These are phyloP conservation scores for Pomatorhinus ruficollis DNA, from an alignment of 2,113 vertebrate species.

Conservation along the genomic window DNA sequence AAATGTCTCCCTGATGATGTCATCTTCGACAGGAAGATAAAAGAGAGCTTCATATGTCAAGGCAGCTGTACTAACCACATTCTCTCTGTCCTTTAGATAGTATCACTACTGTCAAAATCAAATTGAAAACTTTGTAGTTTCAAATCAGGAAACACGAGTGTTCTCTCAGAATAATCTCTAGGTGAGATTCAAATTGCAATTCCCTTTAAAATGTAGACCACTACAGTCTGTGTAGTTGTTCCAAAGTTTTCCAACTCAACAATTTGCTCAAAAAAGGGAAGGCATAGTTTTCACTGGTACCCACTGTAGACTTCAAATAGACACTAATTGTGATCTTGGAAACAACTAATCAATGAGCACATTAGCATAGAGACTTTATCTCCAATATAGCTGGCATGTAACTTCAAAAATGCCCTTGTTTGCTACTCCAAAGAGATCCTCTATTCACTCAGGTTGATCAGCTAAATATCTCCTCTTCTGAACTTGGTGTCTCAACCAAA, in stretches of 20 bases:
- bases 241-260: not conserved
- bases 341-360: slow-evolving; percentile 32
- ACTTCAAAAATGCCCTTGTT: not conserved
- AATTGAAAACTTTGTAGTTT: not conserved
- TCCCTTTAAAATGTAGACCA: not conserved
- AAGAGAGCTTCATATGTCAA: not conserved
- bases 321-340: slow-evolving; percentile 27
- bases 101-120: not conserved
- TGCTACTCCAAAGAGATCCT: not conserved
- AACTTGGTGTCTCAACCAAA: not conserved
- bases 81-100: not conserved
- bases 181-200: not conserved
- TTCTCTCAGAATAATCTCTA: not conserved
- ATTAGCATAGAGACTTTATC: slow-evolving; percentile 5
- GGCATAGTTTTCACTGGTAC: not conserved
- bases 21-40: not conserved
- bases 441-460: not conserved
- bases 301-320: slow-evolving; percentile 4
- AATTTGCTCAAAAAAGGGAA: not conserved
- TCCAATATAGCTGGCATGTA: not conserved
- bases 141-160: not conserved
- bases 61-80: not conserved
- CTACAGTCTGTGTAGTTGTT: not conserved
- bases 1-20: not conserved
- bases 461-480: not conserved